These are phyloP conservation scores for Drosophila vallismaia DNA, from an alignment of 2,888 invertebrate species.

Conservation along the genomic window DNA sequence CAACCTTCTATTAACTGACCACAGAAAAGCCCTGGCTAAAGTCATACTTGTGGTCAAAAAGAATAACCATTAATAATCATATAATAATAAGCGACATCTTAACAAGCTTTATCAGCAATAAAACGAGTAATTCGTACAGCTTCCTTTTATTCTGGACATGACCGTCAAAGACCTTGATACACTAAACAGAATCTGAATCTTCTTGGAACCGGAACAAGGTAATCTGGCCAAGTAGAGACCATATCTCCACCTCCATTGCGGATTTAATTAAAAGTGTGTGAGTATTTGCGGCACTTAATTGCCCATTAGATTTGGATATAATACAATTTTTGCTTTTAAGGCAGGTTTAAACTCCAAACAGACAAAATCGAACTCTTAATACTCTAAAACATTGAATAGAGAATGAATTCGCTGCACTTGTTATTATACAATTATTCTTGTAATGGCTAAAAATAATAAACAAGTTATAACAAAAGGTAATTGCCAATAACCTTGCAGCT, in stretches of 20 bases:
- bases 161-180: conserved; percentile 14
- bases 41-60: conserved; percentile 3
- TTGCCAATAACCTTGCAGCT: not conserved
- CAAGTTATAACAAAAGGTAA: not conserved
- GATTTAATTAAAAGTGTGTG: conserved; percentile 20
- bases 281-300: conserved; percentile 13
- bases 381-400: not conserved
- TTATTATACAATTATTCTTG: not conserved
- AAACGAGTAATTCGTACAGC: conserved; percentile 2
- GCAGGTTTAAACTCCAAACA: not conserved
- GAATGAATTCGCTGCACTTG: not conserved
- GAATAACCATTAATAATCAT: conserved; percentile 7
- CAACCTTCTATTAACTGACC: conserved; percentile 24
- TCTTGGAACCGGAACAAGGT: conserved; percentile 34
- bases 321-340: conserved; percentile 16
- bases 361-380: conserved; percentile 1
- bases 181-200: conserved; percentile 10
- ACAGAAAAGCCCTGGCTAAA: conserved; percentile 42
- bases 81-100: not conserved
- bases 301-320: conserved; percentile 13
- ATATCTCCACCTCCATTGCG: conserved; percentile 16
- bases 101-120: conserved; percentile 6
- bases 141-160: conserved; percentile 15
- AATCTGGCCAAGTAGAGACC: conserved; percentile 9
- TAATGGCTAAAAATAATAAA: not conserved